Conservation (phyloP, 1,140 invertebrate genomes). For the Bombyx mori region ASM3026992v2 NC_085113.1:11830501-11831000, state of each 20-base stretch:
- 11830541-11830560: slow-evolving; percentile 16
- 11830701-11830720: slow-evolving; percentile 12
- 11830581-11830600: slow-evolving; percentile 19
- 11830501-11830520: slow-evolving; percentile 16
- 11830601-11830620: slow-evolving; percentile 18
- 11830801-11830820: slow-evolving; percentile 12
- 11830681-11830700: slow-evolving; percentile 15
- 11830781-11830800: slow-evolving; percentile 11
- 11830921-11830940: slow-evolving; percentile 32
- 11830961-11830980: slow-evolving; percentile 34
- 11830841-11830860: slow-evolving; percentile 20
- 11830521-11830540: slow-evolving; percentile 13
- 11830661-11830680: slow-evolving; percentile 15
- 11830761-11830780: slow-evolving; percentile 15
- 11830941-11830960: slow-evolving; percentile 33
- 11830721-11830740: neutral
- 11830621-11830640: slow-evolving; percentile 14
- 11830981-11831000: slow-evolving; percentile 29
- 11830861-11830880: slow-evolving; percentile 26
- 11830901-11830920: slow-evolving; percentile 23
- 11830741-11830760: slow-evolving; percentile 14
- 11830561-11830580: slow-evolving; percentile 12
- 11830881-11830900: slow-evolving; percentile 36
- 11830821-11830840: slow-evolving; percentile 21
- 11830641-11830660: slow-evolving; percentile 13